A percentile compares a stretch with the other conserved stretches of the same genome.
phyloP scores from a whole-genome alignment of 2,113 vertebrate genomes.

The Cyprinus carpio region DNA sequence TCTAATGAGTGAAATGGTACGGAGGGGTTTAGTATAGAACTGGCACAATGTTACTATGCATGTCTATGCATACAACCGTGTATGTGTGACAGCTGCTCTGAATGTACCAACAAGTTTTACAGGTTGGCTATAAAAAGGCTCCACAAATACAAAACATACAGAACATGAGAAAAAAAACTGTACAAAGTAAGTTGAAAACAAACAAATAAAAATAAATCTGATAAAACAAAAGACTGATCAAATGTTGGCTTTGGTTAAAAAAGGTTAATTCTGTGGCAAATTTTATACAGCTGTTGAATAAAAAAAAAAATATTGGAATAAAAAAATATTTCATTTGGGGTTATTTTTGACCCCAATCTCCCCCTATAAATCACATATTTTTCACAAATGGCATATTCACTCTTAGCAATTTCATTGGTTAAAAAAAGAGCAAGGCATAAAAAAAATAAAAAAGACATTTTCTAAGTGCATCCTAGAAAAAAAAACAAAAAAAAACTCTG shows the following conservation, averaged over 20 bases:
- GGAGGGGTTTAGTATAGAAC: not conserved
- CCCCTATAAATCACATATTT: not conserved
- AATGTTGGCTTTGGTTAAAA: not conserved
- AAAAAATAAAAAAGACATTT: not conserved
- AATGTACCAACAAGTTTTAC: not conserved
- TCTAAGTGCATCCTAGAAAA: not conserved
- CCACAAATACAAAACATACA: not conserved
- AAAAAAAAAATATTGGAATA: not conserved
- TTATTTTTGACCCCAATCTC: not conserved
- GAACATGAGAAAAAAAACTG: not conserved
- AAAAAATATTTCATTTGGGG: not conserved
- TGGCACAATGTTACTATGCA: slow-evolving; percentile 1
- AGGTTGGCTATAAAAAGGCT: slow-evolving; percentile 9
- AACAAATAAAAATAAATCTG: slow-evolving; percentile 41
- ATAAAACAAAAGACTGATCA: not conserved
- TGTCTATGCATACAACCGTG: not conserved
- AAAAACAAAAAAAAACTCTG: not conserved
- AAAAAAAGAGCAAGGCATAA: not conserved
- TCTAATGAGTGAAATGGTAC: not conserved
- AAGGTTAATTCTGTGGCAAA: not conserved
- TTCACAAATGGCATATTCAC: not conserved
- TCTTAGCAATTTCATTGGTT: not conserved
- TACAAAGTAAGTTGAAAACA: slow-evolving; percentile 29
- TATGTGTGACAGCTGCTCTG: not conserved
- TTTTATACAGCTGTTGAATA: not conserved